Evolutionary conservation across 2,888 invertebrate species (phyloP).

Genomic region (Drosophila picticornis): DNA sequence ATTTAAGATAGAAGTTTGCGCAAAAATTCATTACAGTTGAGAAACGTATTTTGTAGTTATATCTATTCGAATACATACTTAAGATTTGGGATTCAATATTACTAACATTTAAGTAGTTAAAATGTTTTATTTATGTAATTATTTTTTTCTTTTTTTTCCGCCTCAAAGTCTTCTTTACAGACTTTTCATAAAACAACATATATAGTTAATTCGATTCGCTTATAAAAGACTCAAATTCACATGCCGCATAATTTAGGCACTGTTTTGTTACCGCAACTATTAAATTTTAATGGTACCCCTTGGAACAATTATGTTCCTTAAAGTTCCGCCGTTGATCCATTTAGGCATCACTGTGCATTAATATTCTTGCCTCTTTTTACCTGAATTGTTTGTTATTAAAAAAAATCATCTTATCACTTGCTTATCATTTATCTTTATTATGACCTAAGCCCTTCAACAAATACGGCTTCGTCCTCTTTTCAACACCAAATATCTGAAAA

Average conservation of each 20-base stretch:
- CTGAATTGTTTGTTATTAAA: constrained; percentile 53
- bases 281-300: background rate
- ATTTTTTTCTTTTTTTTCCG: background rate
- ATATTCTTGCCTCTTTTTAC: constrained; percentile 18
- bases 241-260: background rate
- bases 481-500: constrained; percentile 57
- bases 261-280: background rate
- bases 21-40: background rate
- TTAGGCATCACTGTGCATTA: constrained; percentile 34
- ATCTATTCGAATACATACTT: background rate
- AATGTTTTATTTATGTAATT: background rate
- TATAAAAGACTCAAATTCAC: background rate
- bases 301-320: background rate
- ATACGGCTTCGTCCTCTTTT: constrained; percentile 79
- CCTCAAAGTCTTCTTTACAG: background rate
- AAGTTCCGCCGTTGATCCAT: background rate
- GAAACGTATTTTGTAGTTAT: background rate
- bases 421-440: constrained; percentile 81
- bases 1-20: background rate
- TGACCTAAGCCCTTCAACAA: constrained; percentile 78
- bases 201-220: background rate
- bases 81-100: background rate
- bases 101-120: background rate
- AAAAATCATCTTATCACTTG: constrained; percentile 74
- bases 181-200: background rate